Evolutionary conservation across 2,797 vertebrate species (phyloP).

Genomic region (Huso huso): DNA sequence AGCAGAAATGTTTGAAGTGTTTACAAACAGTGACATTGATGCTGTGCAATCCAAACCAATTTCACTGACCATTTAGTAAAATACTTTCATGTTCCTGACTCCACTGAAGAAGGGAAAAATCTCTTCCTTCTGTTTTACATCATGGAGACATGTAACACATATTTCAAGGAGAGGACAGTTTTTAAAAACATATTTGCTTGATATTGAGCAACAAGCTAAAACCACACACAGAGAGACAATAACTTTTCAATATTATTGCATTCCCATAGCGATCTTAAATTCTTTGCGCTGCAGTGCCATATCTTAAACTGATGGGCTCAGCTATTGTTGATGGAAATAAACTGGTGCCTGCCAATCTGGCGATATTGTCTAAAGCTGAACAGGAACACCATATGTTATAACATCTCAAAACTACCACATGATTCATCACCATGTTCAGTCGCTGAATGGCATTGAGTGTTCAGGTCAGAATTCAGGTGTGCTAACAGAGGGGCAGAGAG

Average conservation of each 20-base stretch:
- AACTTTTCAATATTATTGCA: too few relatives aligned
- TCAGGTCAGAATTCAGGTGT: too few relatives aligned
- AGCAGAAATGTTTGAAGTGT: slow-evolving; percentile 4
- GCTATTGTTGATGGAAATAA: neutral
- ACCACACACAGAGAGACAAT: too few relatives aligned
- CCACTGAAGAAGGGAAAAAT: neutral
- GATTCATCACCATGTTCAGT: too few relatives aligned
- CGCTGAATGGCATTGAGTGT: too few relatives aligned
- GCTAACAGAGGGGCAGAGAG: too few relatives aligned
- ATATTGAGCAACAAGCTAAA: neutral
- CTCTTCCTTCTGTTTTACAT: slow-evolving; percentile 6
- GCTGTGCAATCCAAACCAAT: slow-evolving; percentile 9
- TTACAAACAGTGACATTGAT: slow-evolving; percentile 1
- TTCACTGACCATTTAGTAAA: slow-evolving; percentile 15
- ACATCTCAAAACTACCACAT: too few relatives aligned
- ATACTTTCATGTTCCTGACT: slow-evolving; percentile 11
- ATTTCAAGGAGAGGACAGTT: slow-evolving; percentile 5
- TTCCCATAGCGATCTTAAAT: too few relatives aligned
- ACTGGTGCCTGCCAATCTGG: neutral
- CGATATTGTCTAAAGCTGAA: neutral
- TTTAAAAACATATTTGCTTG: slow-evolving; percentile 18
- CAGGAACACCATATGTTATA: too few relatives aligned
- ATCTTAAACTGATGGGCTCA: neutral
- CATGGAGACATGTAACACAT: neutral
- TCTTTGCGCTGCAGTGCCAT: too few relatives aligned